Evolutionary conservation across 30 jellyfish, hydroid and myxozoan species (phyloP).

Genomic region (Calvadosia cruxmelitensis): DNA sequence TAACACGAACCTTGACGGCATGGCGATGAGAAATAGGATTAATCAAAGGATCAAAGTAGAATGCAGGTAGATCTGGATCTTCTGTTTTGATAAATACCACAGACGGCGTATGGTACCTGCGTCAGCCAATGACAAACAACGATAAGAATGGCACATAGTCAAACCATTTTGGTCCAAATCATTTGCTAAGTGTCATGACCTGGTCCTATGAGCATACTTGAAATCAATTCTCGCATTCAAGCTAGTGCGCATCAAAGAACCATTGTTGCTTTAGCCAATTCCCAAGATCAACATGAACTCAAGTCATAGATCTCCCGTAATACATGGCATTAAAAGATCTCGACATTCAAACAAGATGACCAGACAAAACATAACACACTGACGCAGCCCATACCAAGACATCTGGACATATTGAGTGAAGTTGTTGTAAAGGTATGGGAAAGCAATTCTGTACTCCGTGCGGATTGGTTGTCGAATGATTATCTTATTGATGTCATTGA

Average conservation of each 20-base stretch:
- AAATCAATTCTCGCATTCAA: too few species aligned
- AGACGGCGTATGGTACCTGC: slow-evolving; percentile 96
- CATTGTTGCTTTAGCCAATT: too few species aligned
- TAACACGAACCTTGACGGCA: slow-evolving; percentile 56
- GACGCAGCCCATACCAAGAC: slow-evolving; percentile 49
- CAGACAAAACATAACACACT: background rate
- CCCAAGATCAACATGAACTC: background rate
- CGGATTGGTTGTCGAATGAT: slow-evolving; percentile 94
- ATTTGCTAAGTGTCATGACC: too few species aligned
- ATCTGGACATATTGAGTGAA: slow-evolving; percentile 90
- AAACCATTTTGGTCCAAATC: too few species aligned
- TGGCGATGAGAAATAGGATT: slow-evolving; percentile 97
- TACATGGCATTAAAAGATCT: background rate
- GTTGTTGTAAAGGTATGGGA: slow-evolving; percentile 92
- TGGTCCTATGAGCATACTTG: too few species aligned
- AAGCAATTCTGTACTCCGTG: slow-evolving; percentile 94
- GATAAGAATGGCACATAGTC: too few species aligned
- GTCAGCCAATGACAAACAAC: too few species aligned
- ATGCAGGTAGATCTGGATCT: slow-evolving; percentile 98
- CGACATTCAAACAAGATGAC: background rate
- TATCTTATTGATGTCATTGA: slow-evolving; percentile 90
- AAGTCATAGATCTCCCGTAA: background rate
- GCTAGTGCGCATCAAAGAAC: too few species aligned
- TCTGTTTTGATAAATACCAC: slow-evolving; percentile 96
- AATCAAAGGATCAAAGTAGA: slow-evolving; percentile 91